These are phyloP conservation scores for Epizoanthus scotinus DNA, from an alignment of 92 coral and sea anemone genomes.

Conservation along the genomic window DNA sequence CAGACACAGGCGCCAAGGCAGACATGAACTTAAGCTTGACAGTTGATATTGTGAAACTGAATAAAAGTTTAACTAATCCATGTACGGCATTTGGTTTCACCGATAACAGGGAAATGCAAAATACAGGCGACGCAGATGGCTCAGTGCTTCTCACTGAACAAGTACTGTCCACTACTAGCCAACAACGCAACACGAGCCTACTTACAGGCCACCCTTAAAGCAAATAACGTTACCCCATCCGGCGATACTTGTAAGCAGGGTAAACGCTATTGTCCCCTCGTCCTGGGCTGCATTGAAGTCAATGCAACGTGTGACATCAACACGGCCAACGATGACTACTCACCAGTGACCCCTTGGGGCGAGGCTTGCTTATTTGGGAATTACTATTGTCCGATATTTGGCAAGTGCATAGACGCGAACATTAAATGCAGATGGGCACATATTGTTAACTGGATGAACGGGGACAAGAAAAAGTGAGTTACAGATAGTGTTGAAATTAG, in stretches of 20 bases:
- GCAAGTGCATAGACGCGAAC: conserved; percentile 6
- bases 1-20: too few species aligned
- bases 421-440: conserved; percentile 32
- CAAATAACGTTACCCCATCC: background rate
- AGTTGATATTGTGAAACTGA: too few species aligned
- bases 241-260: background rate
- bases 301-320: conserved; percentile 26
- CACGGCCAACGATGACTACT: conserved; percentile 2
- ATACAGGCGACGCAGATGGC: conserved; percentile 2
- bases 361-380: conserved; percentile 30
- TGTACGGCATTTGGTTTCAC: background rate
- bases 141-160: conserved; percentile 28
- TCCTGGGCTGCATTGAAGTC: conserved; percentile 8
- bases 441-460: conserved; percentile 20
- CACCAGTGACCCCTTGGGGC: conserved; percentile 40
- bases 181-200: background rate
- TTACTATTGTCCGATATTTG: conserved; percentile 32
- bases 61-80: too few species aligned
- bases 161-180: conserved; percentile 16
- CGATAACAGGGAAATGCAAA: conserved; percentile 17
- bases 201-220: conserved; percentile 9
- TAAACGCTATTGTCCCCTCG: conserved; percentile 37
- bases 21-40: too few species aligned
- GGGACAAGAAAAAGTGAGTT: conserved; percentile 28
- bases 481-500: too few species aligned